Conservation (phyloP, 2,797 vertebrate genomes). For the Phataginus tetradactyla region DNA sequence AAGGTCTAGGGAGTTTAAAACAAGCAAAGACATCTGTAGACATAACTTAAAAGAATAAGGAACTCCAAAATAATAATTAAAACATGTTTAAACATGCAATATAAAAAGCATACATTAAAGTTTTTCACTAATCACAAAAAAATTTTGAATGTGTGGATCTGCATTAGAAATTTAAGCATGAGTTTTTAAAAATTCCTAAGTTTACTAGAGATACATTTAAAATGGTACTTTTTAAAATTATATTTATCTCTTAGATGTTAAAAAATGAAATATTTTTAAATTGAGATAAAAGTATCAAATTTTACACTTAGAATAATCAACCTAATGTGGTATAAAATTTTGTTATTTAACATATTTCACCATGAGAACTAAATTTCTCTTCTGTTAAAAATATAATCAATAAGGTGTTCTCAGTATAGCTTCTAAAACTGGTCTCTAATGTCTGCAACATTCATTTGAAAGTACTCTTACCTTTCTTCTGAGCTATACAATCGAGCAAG, state of each 20-base stretch:
- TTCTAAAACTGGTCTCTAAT: constrained; percentile 34
- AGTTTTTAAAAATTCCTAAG: background rate
- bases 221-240: constrained; percentile 21
- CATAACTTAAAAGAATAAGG: background rate
- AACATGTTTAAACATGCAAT: constrained; percentile 22
- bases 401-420: background rate
- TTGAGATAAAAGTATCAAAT: background rate
- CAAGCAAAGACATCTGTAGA: background rate
- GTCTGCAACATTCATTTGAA: constrained; percentile 36
- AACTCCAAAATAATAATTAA: constrained; percentile 42
- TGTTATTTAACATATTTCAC: background rate
- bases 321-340: background rate
- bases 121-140: constrained; percentile 42
- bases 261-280: constrained; percentile 49
- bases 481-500: constrained; percentile 91
- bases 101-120: constrained; percentile 10
- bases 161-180: constrained; percentile 14
- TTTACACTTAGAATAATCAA: constrained; percentile 44
- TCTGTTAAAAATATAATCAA: background rate
- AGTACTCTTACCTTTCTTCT: constrained; percentile 89
- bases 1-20: background rate
- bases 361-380: background rate
- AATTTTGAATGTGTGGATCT: background rate
- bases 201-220: constrained; percentile 23
- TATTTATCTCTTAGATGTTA: background rate